These are phyloP conservation scores for Koerneria pararmatus DNA, from an alignment of 2,888 invertebrate genomes.

Conservation along the genomic window DNA sequence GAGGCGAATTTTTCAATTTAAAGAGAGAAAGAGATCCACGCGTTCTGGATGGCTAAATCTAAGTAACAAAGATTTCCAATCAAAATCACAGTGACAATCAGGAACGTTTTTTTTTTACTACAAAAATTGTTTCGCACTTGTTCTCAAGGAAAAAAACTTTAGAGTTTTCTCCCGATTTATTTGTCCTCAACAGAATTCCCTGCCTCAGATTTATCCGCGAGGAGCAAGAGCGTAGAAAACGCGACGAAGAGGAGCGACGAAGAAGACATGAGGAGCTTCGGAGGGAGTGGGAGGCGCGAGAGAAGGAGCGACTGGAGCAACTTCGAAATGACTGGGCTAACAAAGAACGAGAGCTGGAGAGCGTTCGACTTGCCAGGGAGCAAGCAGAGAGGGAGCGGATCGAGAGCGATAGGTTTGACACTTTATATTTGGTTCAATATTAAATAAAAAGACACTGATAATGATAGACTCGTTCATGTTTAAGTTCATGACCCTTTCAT, in stretches of 20 bases:
- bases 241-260: conserved; percentile 52
- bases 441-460: background rate
- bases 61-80: too few relatives aligned
- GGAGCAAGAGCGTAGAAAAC: conserved; percentile 55
- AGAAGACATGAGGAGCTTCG: conserved; percentile 46
- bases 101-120: too few relatives aligned
- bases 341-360: conserved; percentile 44
- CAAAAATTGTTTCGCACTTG: background rate
- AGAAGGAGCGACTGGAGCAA: conserved; percentile 20
- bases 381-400: conserved; percentile 40
- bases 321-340: conserved; percentile 35
- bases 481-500: too few relatives aligned
- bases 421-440: background rate
- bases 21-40: too few relatives aligned
- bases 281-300: conserved; percentile 32
- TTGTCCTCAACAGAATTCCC: too few relatives aligned
- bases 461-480: conserved; percentile 9
- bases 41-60: too few relatives aligned
- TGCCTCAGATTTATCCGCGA: too few relatives aligned
- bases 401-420: conserved; percentile 39
- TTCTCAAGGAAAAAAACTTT: background rate
- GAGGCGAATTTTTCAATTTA: too few relatives aligned
- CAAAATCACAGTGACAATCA: too few relatives aligned
- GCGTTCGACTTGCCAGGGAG: conserved; percentile 32
- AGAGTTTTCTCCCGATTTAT: conserved; percentile 4